phyloP scores from a whole-genome alignment of 2,888 invertebrate genomes.

The Aleiodes leptofemur region DNA sequence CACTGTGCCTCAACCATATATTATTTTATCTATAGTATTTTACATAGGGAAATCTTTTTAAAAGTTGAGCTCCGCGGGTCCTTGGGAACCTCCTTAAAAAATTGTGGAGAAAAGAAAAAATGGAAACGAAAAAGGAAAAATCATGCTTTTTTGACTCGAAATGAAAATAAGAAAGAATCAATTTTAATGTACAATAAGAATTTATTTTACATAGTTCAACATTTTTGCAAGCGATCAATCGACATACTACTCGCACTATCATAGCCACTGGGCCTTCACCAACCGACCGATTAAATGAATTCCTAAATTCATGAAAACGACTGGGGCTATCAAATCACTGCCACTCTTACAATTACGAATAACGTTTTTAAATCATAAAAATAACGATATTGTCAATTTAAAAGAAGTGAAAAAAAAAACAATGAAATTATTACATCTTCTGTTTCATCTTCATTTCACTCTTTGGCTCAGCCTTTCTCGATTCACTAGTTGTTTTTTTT shows the following conservation, averaged over 20 bases:
- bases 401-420: background rate
- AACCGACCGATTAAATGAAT: background rate
- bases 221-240: constrained; percentile 14
- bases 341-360: constrained; percentile 14
- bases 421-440: constrained; percentile 63
- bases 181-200: constrained; percentile 18
- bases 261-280: background rate
- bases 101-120: too few relatives aligned
- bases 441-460: constrained; percentile 69
- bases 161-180: background rate
- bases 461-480: constrained; percentile 48
- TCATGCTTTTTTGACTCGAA: too few relatives aligned
- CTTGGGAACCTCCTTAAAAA: too few relatives aligned
- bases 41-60: too few relatives aligned
- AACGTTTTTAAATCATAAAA: background rate
- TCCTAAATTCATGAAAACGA: background rate
- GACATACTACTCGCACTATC: constrained; percentile 6
- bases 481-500: constrained; percentile 35
- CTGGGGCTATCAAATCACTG: background rate
- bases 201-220: constrained; percentile 18
- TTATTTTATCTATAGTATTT: too few relatives aligned
- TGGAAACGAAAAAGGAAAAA: too few relatives aligned
- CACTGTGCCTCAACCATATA: too few relatives aligned
- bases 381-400: background rate
- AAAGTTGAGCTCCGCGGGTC: too few relatives aligned